Base-by-base conservation (phyloP, 2,888 invertebrate species). In the Sinelater perroti region DNA sequence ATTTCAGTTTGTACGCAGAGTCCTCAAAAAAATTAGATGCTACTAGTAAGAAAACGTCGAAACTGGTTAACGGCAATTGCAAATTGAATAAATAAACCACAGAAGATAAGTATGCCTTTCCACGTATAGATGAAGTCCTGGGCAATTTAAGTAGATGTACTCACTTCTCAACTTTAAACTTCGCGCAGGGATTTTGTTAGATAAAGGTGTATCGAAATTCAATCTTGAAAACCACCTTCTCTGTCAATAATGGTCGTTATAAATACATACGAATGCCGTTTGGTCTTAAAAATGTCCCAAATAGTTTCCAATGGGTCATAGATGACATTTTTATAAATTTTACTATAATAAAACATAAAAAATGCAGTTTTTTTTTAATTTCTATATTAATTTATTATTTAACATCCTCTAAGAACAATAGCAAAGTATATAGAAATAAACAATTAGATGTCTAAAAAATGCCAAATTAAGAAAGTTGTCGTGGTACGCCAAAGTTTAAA, bases 141-240 rank as follows among this genome's bases (percentile, higher is more conserved):
- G 64, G 61, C 17, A 67, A 63, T 26, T 17, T 63, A 47, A 62
- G 64, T 7, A 56, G 21, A 49, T 63, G 47, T 24, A 45, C 10
- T 21, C 62, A 62, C 16, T 66, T 66, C 30, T 38, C 61, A 1
- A 67, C 61, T 1, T 30, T 67, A 11, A 63, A 66, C 50, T 42
- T 67, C 10, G 57, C 45, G 21, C 61, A 59, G 17, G 70, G 67
- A n/a, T 72, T 68, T 26, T 64, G 16, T 8, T 14, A 33, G 6
- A 33, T 33, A 3, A 14, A 33, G 3, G 16, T 72, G 51, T 10
- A 54, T 36, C 57, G 55, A 1, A 5, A 61, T 56, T 55, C 52
- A 8, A 44, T 54, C 2, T 54, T 54, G 17, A 52, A 54, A 47
- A 65, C 71, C 0, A 66, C 67, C 1, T 71, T 72, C 51, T 58